Evolutionary conservation across 2,113 vertebrate species (phyloP), one percentile per base, ranked within the genome.

Genomic region (Sebastes fasciatus): DNA sequence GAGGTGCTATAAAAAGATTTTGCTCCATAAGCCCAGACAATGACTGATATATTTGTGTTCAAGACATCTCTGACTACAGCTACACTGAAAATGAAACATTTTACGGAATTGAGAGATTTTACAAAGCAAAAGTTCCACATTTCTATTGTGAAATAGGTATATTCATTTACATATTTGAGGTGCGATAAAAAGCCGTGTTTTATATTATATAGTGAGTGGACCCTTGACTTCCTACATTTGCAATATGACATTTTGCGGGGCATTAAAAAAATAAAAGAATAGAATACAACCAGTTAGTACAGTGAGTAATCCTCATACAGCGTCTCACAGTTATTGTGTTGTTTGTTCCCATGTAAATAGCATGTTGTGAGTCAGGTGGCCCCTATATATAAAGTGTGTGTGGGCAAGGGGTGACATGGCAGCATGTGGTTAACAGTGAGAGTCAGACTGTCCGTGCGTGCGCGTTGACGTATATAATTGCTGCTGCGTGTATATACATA

Each of bases 321-420:
- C 1, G 3, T 40, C 26, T 8, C 12, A 65, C 45, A 77, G 69
- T 57, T 65, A 66, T 17, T 55, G 46, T 55, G 40, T 54, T 88
- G 40, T 66, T 82, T 79, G 46, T 55, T 77, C 45, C 19, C 21
- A 49, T 71, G 64, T 77, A 51, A 77, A 46, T 82, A 11, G 6
- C 48, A 55, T 70, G 67, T 51, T 76, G 48, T 55, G 54, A 64
- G 55, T 86, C 78, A 80, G 55, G 54, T 66, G 58, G 67, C n/a
- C 8, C 21, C 79, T 85, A 74, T 84, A 77, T 79, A 80, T 88
- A 85, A 79, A 76, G 67, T 13, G 43, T 80, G 80, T 82, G 80
- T 90, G 80, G 85, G 87, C 74, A 81, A 62, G 11, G 26, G 4
- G 74, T 80, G 84, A 80, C 68, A 87, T 70, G 76, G 80, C 58